Evolutionary conservation across 2,113 vertebrate genomes (phyloP), one percentile per base, ranked within the genome.

Genomic region (Platichthys flesus): DNA sequence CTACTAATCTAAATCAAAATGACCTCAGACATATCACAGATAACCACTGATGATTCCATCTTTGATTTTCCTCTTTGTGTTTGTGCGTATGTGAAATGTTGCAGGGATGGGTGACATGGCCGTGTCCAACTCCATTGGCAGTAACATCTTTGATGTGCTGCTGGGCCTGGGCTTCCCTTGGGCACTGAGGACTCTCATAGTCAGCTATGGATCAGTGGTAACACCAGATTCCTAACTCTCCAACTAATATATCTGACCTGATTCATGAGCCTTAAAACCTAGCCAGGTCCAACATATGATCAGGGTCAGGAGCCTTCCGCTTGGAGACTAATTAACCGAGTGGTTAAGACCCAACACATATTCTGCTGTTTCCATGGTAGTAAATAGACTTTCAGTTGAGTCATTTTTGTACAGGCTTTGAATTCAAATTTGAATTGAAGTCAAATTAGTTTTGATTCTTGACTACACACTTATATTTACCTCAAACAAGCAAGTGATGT

Each of bases 91-190:
- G 23, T 81, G 2, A n/a, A 58, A 42, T 67, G 21, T 65, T 83
- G 24, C 85, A 95, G 95, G 94, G 26, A 88, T 95, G 92, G 95
- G 95, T 0, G 95, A 95, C 86, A 95, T 95, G 95, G 95, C 95
- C 0, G 94, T 95, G 20, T 95, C 95, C 23, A 95, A 95, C 85
- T 93, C 95, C 76, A 93, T 95, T 4, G 95, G 95, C 74, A 95
- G 94, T 86, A 95, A 95, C 61, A 94, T 95, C 65, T 95, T 95
- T 71, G 95, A 95, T 58, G 94, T 95, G 74, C 91, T 95, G 57
- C 84, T 95, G 76, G 95, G 95, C 0, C 89, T 95, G 61, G 95
- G 94, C 31, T 94, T 95, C 81, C 95, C 95, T 8, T 95, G 95
- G 95, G 92, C 92, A 0, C 90, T 95, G 79, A 91, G 93, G 83